Base-by-base conservation (phyloP, 1,140 invertebrate genomes). In the Theocolax elegans region DNA sequence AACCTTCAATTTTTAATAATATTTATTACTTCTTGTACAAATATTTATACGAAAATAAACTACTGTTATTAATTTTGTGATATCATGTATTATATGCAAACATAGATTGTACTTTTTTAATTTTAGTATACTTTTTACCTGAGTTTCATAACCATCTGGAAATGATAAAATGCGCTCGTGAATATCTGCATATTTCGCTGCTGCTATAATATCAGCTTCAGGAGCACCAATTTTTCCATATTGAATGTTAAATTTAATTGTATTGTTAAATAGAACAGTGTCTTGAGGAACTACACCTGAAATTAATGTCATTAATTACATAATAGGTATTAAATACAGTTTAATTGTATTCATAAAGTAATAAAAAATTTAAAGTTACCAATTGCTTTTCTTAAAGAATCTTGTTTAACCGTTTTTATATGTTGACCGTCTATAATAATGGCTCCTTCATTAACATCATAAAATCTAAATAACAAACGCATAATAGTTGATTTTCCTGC, bases 211-310 rank as follows among this genome's bases (percentile, higher is more conserved):
- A 75, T 98, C 96, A 17, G 91, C 90, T 64, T 95, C 92, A 1
- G 89, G 83, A 6, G 96, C 93, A 31, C 88, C 88, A 19, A 95
- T 87, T 76, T 91, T 89, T 13, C 97, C 97, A 85, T 99, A 99
- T 60, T 93, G 91, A 71, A 99, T 99, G 82, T 99, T 99, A 81
- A 97, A 98, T 89, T 90, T 92, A 51, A 99, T 96, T 15, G 93
- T 92, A 78, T 96, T 95, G 82, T 99, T 99, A 80, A 99, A 99
- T 0, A 99, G 89, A 23, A 99, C 97, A 15, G 97, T 98, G 80
- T 99, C 97, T 85, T 99, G 97, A 1, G 97, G 97, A 38, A 99
- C 97, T 27, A 99, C 96, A 38, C 96, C 83, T 84, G 29, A 67
- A 78, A 66, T 67, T 29, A 9, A 56, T 58, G 64, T 17, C 12